Conservation (phyloP, 2,797 vertebrate species). For the Pangasius djambal region DNA sequence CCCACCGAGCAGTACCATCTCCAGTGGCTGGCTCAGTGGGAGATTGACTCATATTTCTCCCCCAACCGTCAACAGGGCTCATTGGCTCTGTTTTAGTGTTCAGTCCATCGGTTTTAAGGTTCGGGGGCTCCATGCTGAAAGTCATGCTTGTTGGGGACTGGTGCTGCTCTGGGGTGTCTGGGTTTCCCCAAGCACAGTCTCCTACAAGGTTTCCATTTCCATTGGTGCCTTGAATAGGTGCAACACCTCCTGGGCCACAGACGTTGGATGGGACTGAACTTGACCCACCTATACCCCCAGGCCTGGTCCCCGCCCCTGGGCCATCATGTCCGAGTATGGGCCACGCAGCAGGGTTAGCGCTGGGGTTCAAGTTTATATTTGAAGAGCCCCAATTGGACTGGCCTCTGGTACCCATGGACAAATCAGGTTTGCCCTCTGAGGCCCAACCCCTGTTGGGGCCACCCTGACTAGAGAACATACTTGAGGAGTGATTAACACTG, state of each 20-base stretch:
- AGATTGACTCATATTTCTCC: slow-evolving; percentile 80
- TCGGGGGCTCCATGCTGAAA: slow-evolving; percentile 88
- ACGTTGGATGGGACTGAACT: slow-evolving; percentile 73
- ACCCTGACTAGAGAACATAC: slow-evolving; percentile 84
- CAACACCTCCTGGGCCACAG: slow-evolving; percentile 82
- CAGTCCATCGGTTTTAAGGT: slow-evolving; percentile 90
- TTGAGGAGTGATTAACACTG: slow-evolving; percentile 82
- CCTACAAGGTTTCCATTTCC: slow-evolving; percentile 78
- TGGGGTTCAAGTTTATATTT: slow-evolving; percentile 88
- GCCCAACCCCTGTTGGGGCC: slow-evolving; percentile 82
- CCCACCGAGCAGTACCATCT: slow-evolving; percentile 80
- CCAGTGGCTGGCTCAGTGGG: slow-evolving; percentile 83
- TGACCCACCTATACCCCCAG: slow-evolving; percentile 51
- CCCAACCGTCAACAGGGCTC: slow-evolving; percentile 83
- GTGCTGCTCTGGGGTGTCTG: slow-evolving; percentile 84
- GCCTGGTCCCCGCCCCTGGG: slow-evolving; percentile 76
- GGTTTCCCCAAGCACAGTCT: slow-evolving; percentile 82
- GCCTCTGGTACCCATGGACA: slow-evolving; percentile 85
- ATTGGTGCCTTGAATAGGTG: slow-evolving; percentile 65
- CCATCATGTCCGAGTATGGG: slow-evolving; percentile 87
- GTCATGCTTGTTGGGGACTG: slow-evolving; percentile 85
- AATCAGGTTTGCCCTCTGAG: slow-evolving; percentile 89
- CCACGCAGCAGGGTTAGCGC: slow-evolving; percentile 88
- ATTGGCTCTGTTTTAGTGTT: slow-evolving; percentile 77
- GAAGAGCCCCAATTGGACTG: slow-evolving; percentile 86